phyloP scores from a whole-genome alignment of 2,113 vertebrate genomes.

The Bambusicola thoracicus region DNA sequence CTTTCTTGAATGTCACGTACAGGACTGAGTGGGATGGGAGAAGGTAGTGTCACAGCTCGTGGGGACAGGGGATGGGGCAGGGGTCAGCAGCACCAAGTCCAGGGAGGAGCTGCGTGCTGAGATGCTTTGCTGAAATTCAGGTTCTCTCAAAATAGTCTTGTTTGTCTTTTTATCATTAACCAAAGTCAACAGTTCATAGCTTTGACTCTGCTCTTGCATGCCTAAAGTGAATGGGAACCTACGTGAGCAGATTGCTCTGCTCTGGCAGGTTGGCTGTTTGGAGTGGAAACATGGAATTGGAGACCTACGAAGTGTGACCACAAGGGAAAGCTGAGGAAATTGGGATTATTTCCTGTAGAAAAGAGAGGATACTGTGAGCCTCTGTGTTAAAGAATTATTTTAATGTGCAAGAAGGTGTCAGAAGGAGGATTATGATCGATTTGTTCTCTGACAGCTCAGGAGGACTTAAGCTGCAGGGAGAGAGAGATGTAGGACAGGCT shows the following conservation, averaged over 20 bases:
- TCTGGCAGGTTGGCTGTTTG: not conserved
- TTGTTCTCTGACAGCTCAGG: not conserved
- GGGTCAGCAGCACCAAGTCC: not conserved
- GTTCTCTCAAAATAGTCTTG: not conserved
- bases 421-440: not conserved
- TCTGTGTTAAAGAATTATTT: not conserved
- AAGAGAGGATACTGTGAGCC: not conserved
- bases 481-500: not conserved
- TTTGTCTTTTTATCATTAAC: not conserved
- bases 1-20: not conserved
- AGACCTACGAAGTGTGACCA: not conserved
- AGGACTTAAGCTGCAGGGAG: not conserved
- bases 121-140: not conserved
- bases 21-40: not conserved
- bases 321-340: not conserved
- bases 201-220: not conserved
- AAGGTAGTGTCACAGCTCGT: not conserved
- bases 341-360: not conserved
- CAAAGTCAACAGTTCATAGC: not conserved
- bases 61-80: not conserved
- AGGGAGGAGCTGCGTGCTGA: not conserved
- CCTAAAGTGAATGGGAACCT: not conserved
- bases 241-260: not conserved
- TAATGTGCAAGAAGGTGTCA: not conserved
- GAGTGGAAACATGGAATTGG: not conserved